These are phyloP conservation scores for Arothron firmamentum DNA, from an alignment of 2,113 vertebrate species.

Conservation along the genomic window DNA sequence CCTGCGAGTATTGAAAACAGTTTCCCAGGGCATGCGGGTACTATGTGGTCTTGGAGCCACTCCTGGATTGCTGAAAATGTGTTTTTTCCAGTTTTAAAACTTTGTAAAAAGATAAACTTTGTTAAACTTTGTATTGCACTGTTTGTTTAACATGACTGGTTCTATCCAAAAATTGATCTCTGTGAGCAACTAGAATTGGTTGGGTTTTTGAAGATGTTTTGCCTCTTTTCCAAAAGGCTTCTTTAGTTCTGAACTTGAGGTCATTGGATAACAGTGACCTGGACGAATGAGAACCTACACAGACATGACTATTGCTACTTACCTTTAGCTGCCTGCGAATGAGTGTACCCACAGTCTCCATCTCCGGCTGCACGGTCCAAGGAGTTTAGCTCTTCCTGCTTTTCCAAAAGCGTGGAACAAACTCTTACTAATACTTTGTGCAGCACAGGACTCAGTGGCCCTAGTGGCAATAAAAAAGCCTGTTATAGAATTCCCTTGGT, in stretches of 20 bases:
- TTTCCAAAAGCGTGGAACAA: slow-evolving; percentile 73
- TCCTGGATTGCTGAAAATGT: slow-evolving; percentile 77
- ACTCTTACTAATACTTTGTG: slow-evolving; percentile 69
- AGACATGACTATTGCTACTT: slow-evolving; percentile 8
- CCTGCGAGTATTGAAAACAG: slow-evolving; percentile 77
- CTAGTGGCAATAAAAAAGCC: slow-evolving; percentile 53
- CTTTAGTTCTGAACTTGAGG: too few relatives aligned
- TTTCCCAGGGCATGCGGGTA: slow-evolving; percentile 70
- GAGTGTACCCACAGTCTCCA: slow-evolving; percentile 92
- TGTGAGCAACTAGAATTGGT: too few relatives aligned
- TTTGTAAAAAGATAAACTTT: not conserved
- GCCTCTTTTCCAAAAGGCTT: too few relatives aligned
- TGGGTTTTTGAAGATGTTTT: too few relatives aligned
- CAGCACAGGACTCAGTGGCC: slow-evolving; percentile 34
- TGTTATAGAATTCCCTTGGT: not conserved
- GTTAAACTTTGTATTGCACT: not conserved
- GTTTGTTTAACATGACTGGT: not conserved
- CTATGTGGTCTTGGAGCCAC: slow-evolving; percentile 72
- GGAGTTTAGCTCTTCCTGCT: slow-evolving; percentile 83
- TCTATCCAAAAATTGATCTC: not conserved
- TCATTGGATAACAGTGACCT: too few relatives aligned
- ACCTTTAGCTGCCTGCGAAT: slow-evolving; percentile 84
- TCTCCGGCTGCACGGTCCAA: slow-evolving; percentile 87
- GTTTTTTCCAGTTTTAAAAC: not conserved
- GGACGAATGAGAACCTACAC: too few relatives aligned